A percentile compares a stretch with the other conserved stretches of the same genome.
Evolutionary conservation across 2,888 invertebrate species (phyloP).

Genomic region (Aethes cnicana): DNA sequence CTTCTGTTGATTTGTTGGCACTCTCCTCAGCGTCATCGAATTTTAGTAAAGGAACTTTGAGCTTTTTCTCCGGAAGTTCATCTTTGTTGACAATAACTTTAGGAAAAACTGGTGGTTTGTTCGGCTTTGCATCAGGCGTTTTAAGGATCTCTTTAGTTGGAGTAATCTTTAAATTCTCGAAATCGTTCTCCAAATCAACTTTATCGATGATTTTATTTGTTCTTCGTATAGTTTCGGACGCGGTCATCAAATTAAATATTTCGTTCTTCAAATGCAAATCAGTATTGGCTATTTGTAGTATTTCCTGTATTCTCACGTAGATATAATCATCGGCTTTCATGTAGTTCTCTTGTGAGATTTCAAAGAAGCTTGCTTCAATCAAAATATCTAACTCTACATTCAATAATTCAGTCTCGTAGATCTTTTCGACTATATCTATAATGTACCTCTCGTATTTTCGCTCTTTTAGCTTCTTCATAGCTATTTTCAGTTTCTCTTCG

Average conservation of each 20-base stretch:
- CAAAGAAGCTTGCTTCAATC: conserved; percentile 58
- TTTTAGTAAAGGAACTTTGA: conserved; percentile 57
- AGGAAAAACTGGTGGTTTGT: conserved; percentile 38
- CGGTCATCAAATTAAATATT: conserved; percentile 55
- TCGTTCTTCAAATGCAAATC: conserved; percentile 53
- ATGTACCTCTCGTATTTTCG: conserved; percentile 44
- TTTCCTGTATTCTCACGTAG: conserved; percentile 53
- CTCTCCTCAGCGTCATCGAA: conserved; percentile 47
- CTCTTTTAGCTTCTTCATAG: conserved; percentile 38
- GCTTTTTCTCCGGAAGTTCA: conserved; percentile 56
- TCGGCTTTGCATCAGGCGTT: conserved; percentile 51
- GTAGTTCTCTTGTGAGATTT: conserved; percentile 46
- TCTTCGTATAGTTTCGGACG: conserved; percentile 50
- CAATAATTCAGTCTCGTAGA: conserved; percentile 41
- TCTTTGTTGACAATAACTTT: conserved; percentile 54
- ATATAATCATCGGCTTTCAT: conserved; percentile 52
- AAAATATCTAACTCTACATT: conserved; percentile 48
- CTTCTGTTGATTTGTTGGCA: no score
- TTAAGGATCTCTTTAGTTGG: conserved; percentile 41
- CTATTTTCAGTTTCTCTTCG: conserved; percentile 31
- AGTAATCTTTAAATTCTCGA: conserved; percentile 50
- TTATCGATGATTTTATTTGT: conserved; percentile 31
- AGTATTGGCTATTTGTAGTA: conserved; percentile 36
- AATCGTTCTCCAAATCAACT: conserved; percentile 46
- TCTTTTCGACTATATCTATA: conserved; percentile 40